phyloP scores from a whole-genome alignment of 2,113 vertebrate species.

The rat (Rattus norvegicus) region GRCr8 NC_086023.1:113402001-113402500 shows the following conservation, averaged over 20 bases:
- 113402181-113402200: neutral
- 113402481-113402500: neutral
- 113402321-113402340: neutral
- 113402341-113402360: neutral
- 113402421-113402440: neutral
- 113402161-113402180: neutral
- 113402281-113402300: neutral
- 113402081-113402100: neutral
- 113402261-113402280: neutral
- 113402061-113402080: neutral
- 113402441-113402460: neutral
- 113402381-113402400: neutral
- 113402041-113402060: neutral
- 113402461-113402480: neutral
- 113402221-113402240: neutral
- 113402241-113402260: neutral
- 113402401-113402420: neutral
- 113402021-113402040: neutral
- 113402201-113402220: neutral
- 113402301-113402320: neutral
- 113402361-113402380: neutral
- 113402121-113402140: neutral
- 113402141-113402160: neutral
- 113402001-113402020: neutral
- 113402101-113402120: neutral